Base-by-base conservation (phyloP, 1,140 invertebrate species). In the Cotesia typhae region DNA sequence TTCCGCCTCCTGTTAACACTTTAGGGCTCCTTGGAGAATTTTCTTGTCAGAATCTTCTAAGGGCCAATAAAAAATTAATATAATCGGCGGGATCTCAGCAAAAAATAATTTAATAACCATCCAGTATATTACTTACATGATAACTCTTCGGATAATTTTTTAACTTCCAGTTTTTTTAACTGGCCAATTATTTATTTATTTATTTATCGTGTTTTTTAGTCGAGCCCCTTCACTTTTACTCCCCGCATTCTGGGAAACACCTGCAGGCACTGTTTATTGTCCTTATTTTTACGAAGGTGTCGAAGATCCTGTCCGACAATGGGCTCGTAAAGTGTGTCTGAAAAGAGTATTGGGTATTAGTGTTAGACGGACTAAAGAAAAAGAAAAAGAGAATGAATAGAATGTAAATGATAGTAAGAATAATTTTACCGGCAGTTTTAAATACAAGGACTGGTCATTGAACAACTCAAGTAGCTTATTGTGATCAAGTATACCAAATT, bases 1-100 rank as follows among this genome's bases (percentile, higher is more conserved):
- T 70, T 61, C 68, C 68, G 7, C 60, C 68, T 28, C 35, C 59
- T 70, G 57, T 70, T 35, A 37, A 28, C 68, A 51, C 60, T 35
- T 63, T 52, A 70, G 17, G 17, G 36, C 12, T 3, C 17, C 3
- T 17, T 17, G 47, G 52, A 51, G 12, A 55, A 14, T 20, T 55
- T 14, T 20, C 12, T 14, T 55, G 53, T 55, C 53, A 14, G 5
- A 55, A n/a, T 14, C 5, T 12, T 20, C 53, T 20, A 3, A 20
- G 5, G 5, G 53, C n/a, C 47, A 52, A 52, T 7, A 52, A 52
- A 64, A 64, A 64, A 28, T 28, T 28, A 12, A 35, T 64, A 7
- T 63, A 12, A 63, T 36, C 36, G 35, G 60, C 35, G 9, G 60
- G 60, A 4, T 3, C 28, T 28, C 28, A 2, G 28, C 28, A 28